These are phyloP conservation scores for Vespertilio murinus DNA, from an alignment of 2,797 vertebrate species.

Conservation along the genomic window DNA sequence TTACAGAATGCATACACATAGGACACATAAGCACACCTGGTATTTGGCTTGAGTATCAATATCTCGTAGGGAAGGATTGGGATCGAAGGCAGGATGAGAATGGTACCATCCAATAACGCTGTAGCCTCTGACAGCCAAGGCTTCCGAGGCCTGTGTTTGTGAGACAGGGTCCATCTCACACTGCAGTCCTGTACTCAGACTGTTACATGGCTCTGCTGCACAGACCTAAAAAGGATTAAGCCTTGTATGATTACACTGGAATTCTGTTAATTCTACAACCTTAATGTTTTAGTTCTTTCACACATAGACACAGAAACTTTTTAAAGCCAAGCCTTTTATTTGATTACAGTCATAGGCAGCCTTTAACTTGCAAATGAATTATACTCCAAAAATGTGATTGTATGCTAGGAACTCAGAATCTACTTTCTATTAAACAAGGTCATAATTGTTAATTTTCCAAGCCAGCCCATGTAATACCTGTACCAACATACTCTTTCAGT, in stretches of 20 bases:
- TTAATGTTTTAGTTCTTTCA: conserved; percentile 11
- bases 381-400: neutral
- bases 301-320: neutral
- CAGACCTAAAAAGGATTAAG: conserved; percentile 86
- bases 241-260: conserved; percentile 30
- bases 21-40: conserved; percentile 87
- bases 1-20: neutral
- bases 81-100: conserved; percentile 96
- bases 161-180: conserved; percentile 99
- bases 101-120: conserved; percentile 98
- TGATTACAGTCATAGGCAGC: neutral
- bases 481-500: conserved; percentile 5
- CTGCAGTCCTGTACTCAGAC: conserved; percentile 96
- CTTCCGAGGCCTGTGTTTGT: conserved; percentile 95
- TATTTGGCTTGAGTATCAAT: conserved; percentile 98
- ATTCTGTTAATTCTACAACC: neutral
- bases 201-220: conserved; percentile 95
- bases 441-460: neutral
- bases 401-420: neutral
- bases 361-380: conserved; percentile 28
- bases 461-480: neutral
- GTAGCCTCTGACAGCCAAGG: conserved; percentile 89
- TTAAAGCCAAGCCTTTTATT: neutral
- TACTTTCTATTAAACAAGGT: conserved; percentile 9
- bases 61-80: conserved; percentile 96